Percentiles rank a stretch among this genome's conserved stretches.
Evolutionary conservation across 2,797 vertebrate species (phyloP).

Genomic region (Pseudomugil tenellus): DNA sequence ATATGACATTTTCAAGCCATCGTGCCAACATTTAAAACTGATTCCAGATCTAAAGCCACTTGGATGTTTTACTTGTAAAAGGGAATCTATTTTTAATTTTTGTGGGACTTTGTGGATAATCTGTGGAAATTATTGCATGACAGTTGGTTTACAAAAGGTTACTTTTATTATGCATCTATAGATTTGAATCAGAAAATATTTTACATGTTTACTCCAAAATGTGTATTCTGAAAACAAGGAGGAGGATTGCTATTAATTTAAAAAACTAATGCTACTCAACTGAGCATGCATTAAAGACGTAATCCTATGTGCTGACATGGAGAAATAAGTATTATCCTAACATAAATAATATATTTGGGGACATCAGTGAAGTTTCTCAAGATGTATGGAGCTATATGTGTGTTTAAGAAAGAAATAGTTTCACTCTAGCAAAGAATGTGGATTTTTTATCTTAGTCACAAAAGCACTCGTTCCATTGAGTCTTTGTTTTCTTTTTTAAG

Average conservation of each 20-base stretch:
- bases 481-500: background rate
- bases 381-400: background rate
- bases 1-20: background rate
- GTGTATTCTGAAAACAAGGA: background rate
- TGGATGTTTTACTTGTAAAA: background rate
- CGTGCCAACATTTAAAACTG: too few relatives aligned
- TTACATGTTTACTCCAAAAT: background rate
- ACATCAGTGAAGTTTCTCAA: background rate
- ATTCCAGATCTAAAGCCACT: too few relatives aligned
- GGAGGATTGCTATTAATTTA: background rate
- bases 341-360: background rate
- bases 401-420: background rate
- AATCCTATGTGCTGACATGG: background rate
- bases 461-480: background rate
- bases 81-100: background rate
- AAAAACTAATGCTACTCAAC: background rate
- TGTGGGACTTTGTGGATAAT: background rate
- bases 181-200: constrained; percentile 10
- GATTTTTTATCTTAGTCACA: background rate
- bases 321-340: background rate
- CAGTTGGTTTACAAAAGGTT: background rate
- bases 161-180: background rate
- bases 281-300: background rate
- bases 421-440: background rate
- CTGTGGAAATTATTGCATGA: background rate